Conservation (phyloP, 2,113 vertebrate species). For the Procapra przewalskii region DNA sequence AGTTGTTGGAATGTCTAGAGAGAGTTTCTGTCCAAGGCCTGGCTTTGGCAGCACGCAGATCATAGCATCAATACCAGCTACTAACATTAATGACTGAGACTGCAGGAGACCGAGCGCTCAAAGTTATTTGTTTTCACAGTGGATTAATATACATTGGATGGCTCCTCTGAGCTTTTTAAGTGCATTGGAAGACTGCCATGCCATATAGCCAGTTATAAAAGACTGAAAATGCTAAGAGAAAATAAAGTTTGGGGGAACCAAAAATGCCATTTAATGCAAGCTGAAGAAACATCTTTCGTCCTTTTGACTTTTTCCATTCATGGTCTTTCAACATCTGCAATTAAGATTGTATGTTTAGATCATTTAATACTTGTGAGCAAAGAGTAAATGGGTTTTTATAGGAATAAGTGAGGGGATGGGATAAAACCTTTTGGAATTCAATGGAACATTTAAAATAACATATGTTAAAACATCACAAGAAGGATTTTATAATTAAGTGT, state of each 20-base stretch:
- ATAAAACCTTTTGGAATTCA: not conserved
- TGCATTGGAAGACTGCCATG: constrained; percentile 61
- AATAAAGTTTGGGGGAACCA: constrained; percentile 13
- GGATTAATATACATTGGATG: constrained; percentile 77
- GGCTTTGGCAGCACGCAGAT: constrained; percentile 46
- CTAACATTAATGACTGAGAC: constrained; percentile 48
- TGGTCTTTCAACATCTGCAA: constrained; percentile 48
- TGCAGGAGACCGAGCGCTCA: constrained; percentile 60
- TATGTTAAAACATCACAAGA: not conserved
- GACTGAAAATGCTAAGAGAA: constrained; percentile 48
- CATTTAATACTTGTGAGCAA: not conserved
- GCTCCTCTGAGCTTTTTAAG: constrained; percentile 67
- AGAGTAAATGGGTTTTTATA: constrained; percentile 34
- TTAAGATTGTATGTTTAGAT: constrained; percentile 35
- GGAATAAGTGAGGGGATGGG: not conserved
- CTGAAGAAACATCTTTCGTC: constrained; percentile 32
- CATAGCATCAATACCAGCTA: constrained; percentile 52
- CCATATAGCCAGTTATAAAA: constrained; percentile 63
- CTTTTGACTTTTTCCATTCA: not conserved
- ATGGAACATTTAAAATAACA: not conserved
- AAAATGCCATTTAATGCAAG: constrained; percentile 25
- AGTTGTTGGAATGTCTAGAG: constrained; percentile 38
- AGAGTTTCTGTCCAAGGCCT: constrained; percentile 54
- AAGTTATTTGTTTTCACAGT: constrained; percentile 80
- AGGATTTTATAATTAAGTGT: not conserved